Conservation (phyloP, 2,113 vertebrate species). For the Thryonomys swinderianus region DNA sequence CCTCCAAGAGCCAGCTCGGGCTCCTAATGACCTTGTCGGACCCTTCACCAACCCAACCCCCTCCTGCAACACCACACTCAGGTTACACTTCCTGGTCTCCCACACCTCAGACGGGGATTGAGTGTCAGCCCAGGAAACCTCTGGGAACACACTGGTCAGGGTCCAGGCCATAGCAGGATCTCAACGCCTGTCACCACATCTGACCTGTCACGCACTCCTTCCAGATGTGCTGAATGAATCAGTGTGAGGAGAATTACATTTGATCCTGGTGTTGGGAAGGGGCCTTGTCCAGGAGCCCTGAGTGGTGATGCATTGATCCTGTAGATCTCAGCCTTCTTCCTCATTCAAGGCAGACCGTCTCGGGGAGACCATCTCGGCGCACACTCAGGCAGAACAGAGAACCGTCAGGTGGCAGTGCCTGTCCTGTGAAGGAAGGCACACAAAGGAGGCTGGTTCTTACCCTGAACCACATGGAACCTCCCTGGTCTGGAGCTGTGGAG, state of each 20-base stretch:
- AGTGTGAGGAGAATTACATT: not conserved
- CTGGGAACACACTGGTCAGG: not conserved
- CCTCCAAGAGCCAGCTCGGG: not conserved
- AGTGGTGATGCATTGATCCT: not conserved
- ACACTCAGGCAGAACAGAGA: not conserved
- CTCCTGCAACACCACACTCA: not conserved
- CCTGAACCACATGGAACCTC: not conserved
- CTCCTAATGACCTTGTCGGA: not conserved
- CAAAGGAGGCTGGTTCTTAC: not conserved
- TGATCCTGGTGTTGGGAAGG: not conserved
- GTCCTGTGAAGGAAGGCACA: not conserved
- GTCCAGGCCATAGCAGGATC: not conserved
- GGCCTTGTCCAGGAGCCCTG: not conserved
- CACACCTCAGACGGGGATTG: too few relatives aligned
- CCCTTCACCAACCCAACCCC: not conserved
- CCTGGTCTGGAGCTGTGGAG: not conserved
- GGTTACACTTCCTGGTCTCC: too few relatives aligned
- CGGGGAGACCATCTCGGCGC: not conserved
- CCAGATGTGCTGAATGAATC: not conserved
- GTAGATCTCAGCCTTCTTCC: not conserved
- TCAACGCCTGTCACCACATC: not conserved
- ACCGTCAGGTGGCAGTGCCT: not conserved
- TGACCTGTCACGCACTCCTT: not conserved
- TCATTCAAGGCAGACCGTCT: not conserved
- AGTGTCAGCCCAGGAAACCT: not conserved